Evolutionary conservation across 53 echinoderm and acorn worm genomes (phyloP), one percentile per base, ranked within the genome.

Genomic region (Astropecten irregularis): DNA sequence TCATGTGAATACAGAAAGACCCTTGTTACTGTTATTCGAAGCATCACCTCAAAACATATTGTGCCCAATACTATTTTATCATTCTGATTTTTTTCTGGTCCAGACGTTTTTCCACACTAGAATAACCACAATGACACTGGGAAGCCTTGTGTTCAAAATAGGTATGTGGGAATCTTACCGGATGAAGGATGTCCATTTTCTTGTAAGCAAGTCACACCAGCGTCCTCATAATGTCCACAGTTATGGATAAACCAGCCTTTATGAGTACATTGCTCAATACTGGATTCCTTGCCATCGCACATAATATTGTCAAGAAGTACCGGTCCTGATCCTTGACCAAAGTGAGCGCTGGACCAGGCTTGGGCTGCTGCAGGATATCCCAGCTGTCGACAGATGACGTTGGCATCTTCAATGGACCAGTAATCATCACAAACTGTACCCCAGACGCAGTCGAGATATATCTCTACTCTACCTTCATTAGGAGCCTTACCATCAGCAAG

Each of bases 391-490:
- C 86, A 86, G 66, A 76, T 73, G 19, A 86, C 86, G 14, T 30
- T 76, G 19, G 76, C 86, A 51, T 86, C 86, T 23, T 37, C 58
- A 7, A 76, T 76, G 32, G 74, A 74, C 86, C 86, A 86, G 13
- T 9, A 3, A 39, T 86, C 53, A 50, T 76, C 76, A 21, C 86
- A 86, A 2, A 86, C 66, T 10, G 76, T 86, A n/a, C 86, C 86
- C 86, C 86, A 86, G 5, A 37, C 25, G 32, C 86, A 73, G n/a
- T 86, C 74, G 66, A 64, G 51, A 49, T 11, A 48, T 4, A 86
- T 50, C 50, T 86, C 76, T 14, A 86, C 86, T 11, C 86, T 60
- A 18, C 86, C 86, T 38, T 86, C 76, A n/a, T 47, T 76, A 7
- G 57, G 36, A 0, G 76, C 10, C 1, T 40, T 22, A 1, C 86